A percentile compares a stretch with the other conserved stretches of the same genome.
phyloP scores from a whole-genome alignment of 2,797 vertebrate species.

The Crocidura indochinensis region DNA sequence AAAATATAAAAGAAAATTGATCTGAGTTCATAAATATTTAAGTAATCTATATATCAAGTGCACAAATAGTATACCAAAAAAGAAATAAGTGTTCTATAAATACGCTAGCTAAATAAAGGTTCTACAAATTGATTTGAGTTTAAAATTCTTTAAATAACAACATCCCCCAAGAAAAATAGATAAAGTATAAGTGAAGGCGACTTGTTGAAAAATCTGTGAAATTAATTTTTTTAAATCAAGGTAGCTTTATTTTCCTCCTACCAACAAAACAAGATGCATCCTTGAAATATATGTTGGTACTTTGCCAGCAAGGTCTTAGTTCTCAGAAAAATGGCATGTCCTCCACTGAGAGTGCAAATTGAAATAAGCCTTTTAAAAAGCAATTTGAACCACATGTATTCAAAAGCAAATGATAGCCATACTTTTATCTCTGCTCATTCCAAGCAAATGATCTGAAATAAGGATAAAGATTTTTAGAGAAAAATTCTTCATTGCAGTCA shows the following conservation, averaged over 20 bases:
- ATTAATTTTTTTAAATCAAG: neutral
- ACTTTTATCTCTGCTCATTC: constrained; percentile 2
- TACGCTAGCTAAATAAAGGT: neutral
- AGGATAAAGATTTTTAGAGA: constrained; percentile 36
- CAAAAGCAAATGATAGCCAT: constrained; percentile 51
- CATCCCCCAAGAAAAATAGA: constrained; percentile 40
- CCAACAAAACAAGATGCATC: constrained; percentile 38
- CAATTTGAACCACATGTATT: constrained; percentile 43
- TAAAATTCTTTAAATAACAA: constrained; percentile 55
- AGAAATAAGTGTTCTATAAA: constrained; percentile 1
- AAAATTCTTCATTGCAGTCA: constrained; percentile 34
- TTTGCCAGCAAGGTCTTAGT: constrained; percentile 21
- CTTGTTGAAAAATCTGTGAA: neutral
- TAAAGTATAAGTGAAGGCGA: neutral
- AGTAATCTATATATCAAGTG: constrained; percentile 13
- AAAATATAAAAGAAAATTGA: neutral
- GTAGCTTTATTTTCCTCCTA: neutral
- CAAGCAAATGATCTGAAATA: constrained; percentile 58
- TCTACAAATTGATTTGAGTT: constrained; percentile 17
- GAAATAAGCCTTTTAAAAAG: constrained; percentile 64
- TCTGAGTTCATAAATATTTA: constrained; percentile 49
- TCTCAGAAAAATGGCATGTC: constrained; percentile 34
- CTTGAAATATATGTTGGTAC: constrained; percentile 26
- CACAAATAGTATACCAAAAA: neutral
- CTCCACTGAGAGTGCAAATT: constrained; percentile 50